phyloP scores from a whole-genome alignment of 2,888 invertebrate species.

The Hypena proboscidalis region DNA sequence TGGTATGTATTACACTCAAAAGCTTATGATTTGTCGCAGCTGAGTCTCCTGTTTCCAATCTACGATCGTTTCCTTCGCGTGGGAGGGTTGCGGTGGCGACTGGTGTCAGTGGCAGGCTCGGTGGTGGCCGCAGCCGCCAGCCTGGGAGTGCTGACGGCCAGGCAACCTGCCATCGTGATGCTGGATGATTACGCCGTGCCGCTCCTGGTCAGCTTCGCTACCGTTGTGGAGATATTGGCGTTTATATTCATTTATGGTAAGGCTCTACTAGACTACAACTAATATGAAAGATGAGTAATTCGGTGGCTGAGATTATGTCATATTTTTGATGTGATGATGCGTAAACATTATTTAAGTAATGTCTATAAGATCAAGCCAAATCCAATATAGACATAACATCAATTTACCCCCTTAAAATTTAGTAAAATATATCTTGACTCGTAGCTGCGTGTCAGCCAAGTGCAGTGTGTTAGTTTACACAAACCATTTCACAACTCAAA shows the following conservation, averaged over 20 bases:
- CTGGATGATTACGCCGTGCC: constrained; percentile 65
- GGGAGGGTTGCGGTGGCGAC: constrained; percentile 63
- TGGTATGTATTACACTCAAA: background rate
- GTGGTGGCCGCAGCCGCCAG: constrained; percentile 50
- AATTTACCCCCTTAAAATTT: too few species aligned
- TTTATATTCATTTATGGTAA: constrained; percentile 73
- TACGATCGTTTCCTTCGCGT: constrained; percentile 64
- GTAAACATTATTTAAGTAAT: too few species aligned
- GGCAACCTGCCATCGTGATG: constrained; percentile 50
- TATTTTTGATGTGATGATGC: too few species aligned
- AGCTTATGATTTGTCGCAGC: constrained; percentile 50
- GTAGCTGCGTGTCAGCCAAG: too few species aligned
- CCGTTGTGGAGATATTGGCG: constrained; percentile 60
- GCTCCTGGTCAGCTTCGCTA: constrained; percentile 54
- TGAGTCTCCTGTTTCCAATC: constrained; percentile 63
- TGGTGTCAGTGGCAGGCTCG: constrained; percentile 50
- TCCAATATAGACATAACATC: too few species aligned
- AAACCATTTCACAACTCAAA: too few species aligned
- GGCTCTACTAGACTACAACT: too few species aligned
- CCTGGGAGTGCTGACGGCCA: constrained; percentile 49
- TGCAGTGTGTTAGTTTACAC: too few species aligned
- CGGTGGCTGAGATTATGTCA: too few species aligned
- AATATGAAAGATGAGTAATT: too few species aligned
- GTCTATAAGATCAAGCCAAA: too few species aligned
- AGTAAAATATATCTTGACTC: too few species aligned